Evolutionary conservation across 2,797 vertebrate genomes (phyloP), one percentile per base, ranked within the genome.

Genomic region (Acanthurus leucopareius): DNA sequence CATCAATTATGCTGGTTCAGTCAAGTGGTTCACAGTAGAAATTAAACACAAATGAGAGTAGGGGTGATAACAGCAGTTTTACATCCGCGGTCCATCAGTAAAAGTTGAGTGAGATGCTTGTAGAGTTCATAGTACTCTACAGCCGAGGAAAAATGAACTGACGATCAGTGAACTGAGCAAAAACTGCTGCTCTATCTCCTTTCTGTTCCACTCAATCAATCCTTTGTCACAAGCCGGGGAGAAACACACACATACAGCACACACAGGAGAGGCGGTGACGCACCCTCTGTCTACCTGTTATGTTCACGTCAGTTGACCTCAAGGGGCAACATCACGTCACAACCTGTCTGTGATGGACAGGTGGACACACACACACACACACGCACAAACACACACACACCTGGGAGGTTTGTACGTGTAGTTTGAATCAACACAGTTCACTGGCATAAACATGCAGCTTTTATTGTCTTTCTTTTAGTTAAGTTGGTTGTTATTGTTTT

Each of bases 141-240:
- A 80, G 57, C 52, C 8, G 19, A 75, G 61, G 35, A 85, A 75
- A 74, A 62, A 69, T 17, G 45, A 82, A 75, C 22, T 74, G 74
- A 63, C 8, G 17, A 72, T 72, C 66, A 54, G 51, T 83, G 73
- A 77, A 88, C 75, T 82, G 80, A 83, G 32, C 20, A 63, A 82
- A 80, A 82, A 80, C 62, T 72, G 14, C 59, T 0, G 0, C 66
- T 69, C 57, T 65, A 38, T 57, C 68, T 70, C 44, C 71, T 80
- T 82, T 80, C 78, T 61, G 35, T 83, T 88, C 80, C 78, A 73
- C 65, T 84, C 78, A 86, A 63, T 86, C 79, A 84, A 22, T 76
- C 57, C 38, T 79, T 75, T 58, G 63, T 61, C 76, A 61, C 28
- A 80, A 28, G 73, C 73, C 28, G 10, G 42, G 49, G 60, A 69